A percentile compares a stretch with the other conserved stretches of the same genome.
Conservation (phyloP, 2,888 invertebrate species). For the Lamellibrachia satsuma region DNA sequence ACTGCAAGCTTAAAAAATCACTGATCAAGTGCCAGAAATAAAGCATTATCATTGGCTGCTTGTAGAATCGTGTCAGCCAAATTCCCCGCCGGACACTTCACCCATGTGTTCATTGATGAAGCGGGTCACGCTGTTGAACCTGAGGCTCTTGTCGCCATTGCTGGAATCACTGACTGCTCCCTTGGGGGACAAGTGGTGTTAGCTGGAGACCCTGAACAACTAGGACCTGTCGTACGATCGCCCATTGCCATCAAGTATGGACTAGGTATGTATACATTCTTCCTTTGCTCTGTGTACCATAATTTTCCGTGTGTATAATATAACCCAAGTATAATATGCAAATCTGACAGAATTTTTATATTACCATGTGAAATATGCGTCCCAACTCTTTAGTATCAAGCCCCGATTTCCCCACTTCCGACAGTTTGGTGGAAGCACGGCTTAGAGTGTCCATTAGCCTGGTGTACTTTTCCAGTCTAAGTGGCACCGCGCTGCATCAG, state of each 20-base stretch:
- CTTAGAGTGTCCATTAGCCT: no score
- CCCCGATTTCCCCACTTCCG: no score
- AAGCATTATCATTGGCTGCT: constrained; percentile 23
- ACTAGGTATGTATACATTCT: constrained; percentile 46
- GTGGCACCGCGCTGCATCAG: no score
- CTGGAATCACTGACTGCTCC: constrained; percentile 39
- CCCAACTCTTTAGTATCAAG: no score
- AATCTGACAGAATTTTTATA: no score
- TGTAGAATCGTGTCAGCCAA: constrained; percentile 55
- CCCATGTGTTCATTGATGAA: constrained; percentile 59
- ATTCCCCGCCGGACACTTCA: constrained; percentile 54
- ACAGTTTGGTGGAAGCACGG: no score
- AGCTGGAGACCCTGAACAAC: constrained; percentile 60
- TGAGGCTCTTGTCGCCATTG: constrained; percentile 52
- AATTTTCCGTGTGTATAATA: no score
- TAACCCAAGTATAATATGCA: no score
- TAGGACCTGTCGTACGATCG: constrained; percentile 58
- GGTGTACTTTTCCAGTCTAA: no score
- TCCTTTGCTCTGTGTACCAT: neutral
- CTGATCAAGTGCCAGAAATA: neutral
- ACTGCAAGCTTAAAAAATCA: neutral
- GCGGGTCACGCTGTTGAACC: constrained; percentile 58
- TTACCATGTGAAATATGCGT: no score
- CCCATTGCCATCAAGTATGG: constrained; percentile 53
- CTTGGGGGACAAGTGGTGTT: constrained; percentile 53